Percentiles rank a stretch among this genome's conserved stretches.
Conservation (phyloP, 2,888 invertebrate genomes). For the Pyrgus malvae region DNA sequence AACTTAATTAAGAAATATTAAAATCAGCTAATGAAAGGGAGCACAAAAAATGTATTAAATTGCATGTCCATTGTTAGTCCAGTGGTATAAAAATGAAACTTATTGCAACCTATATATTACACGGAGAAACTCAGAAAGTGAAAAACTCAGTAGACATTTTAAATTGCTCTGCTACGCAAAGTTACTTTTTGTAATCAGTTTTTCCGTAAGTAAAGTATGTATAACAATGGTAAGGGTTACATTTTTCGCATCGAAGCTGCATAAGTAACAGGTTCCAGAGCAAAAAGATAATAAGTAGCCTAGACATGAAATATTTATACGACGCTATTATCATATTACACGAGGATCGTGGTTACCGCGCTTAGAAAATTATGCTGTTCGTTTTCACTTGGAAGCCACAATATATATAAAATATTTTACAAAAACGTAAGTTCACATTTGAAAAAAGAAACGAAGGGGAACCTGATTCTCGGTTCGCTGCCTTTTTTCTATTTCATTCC, state of each 20-base stretch:
- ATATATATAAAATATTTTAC: slow-evolving; percentile 39
- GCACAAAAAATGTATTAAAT: too few relatives aligned
- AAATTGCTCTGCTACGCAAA: background rate
- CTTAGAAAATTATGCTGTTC: slow-evolving; percentile 76
- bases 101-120: background rate
- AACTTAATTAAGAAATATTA: too few relatives aligned
- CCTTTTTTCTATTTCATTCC: slow-evolving; percentile 35
- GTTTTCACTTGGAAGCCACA: slow-evolving; percentile 70
- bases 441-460: slow-evolving; percentile 28
- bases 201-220: slow-evolving; percentile 1
- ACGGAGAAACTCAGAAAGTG: background rate
- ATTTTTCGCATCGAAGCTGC: slow-evolving; percentile 57
- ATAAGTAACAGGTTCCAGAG: slow-evolving; percentile 65
- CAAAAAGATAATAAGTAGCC: slow-evolving; percentile 72
- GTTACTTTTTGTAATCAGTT: slow-evolving; percentile 4
- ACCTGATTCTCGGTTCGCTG: slow-evolving; percentile 42
- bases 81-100: background rate
- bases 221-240: slow-evolving; percentile 40
- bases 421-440: slow-evolving; percentile 12
- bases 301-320: slow-evolving; percentile 78
- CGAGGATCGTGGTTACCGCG: slow-evolving; percentile 75
- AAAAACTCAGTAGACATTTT: background rate
- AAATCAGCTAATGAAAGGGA: too few relatives aligned
- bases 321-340: slow-evolving; percentile 80
- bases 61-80: too few relatives aligned